These are phyloP conservation scores for Pyrochroa serraticornis DNA, from an alignment of 2,888 invertebrate species.

Conservation along the genomic window DNA sequence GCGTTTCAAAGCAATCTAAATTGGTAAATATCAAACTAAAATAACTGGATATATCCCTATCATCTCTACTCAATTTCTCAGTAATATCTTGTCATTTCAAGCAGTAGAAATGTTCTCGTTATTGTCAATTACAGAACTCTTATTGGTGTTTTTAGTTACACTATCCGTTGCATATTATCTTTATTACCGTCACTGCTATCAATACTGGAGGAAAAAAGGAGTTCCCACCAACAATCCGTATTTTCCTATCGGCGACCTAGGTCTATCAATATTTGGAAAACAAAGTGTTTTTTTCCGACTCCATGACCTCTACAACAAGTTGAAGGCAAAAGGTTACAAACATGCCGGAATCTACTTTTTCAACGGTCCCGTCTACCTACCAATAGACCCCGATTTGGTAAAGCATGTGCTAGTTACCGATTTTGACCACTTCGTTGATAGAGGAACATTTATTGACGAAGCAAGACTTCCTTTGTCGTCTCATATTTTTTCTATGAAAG, in stretches of 20 bases:
- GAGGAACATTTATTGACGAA: slow-evolving; percentile 10
- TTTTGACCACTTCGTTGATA: slow-evolving; percentile 22
- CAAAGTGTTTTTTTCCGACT: slow-evolving; percentile 9
- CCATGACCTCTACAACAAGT: slow-evolving; percentile 11
- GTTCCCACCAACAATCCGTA: slow-evolving; percentile 3
- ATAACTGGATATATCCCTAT: too few species aligned
- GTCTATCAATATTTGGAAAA: slow-evolving; percentile 7
- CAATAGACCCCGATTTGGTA: slow-evolving; percentile 15
- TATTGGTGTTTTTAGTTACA: not conserved
- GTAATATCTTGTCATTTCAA: not conserved
- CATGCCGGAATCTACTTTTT: slow-evolving; percentile 23
- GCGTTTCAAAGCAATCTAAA: too few species aligned
- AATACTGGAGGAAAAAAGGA: slow-evolving; percentile 19
- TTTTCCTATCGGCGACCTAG: slow-evolving; percentile 21
- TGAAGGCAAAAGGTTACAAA: slow-evolving; percentile 10
- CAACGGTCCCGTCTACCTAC: slow-evolving; percentile 21
- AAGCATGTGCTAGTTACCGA: slow-evolving; percentile 17
- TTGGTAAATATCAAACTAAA: too few species aligned
- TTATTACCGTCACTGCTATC: slow-evolving; percentile 13
- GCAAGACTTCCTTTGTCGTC: slow-evolving; percentile 6
- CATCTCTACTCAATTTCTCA: too few species aligned
- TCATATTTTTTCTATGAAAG: slow-evolving; percentile 19
- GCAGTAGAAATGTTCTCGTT: not conserved
- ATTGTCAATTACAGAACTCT: not conserved
- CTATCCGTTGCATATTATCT: not conserved